A percentile compares a stretch with the other conserved stretches of the same genome.
These are phyloP conservation scores for Terrapene triunguis DNA, from an alignment of 2,113 vertebrate genomes.

Conservation along the genomic window DNA sequence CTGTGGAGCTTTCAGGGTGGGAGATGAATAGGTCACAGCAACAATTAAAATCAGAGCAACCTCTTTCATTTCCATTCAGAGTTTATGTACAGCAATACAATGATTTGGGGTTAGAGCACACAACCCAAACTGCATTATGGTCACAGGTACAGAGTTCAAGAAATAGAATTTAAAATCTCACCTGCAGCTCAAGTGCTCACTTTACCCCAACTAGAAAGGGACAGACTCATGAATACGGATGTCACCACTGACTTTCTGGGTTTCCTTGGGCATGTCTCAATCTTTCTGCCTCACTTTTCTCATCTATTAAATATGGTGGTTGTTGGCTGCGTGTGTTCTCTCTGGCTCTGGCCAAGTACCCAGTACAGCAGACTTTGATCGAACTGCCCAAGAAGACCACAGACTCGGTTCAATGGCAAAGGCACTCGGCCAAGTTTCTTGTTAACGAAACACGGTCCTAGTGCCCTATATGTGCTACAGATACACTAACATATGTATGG, in stretches of 20 bases:
- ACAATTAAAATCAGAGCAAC: conserved; percentile 62
- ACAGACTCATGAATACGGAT: background rate
- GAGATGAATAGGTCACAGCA: conserved; percentile 63
- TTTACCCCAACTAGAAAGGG: background rate
- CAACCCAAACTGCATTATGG: background rate
- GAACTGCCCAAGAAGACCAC: background rate
- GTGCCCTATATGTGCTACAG: background rate
- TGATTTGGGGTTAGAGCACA: background rate
- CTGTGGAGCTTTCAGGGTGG: conserved; percentile 37
- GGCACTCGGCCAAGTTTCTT: background rate
- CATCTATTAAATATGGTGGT: background rate
- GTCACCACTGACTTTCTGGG: background rate
- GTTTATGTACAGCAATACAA: background rate
- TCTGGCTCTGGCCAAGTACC: background rate
- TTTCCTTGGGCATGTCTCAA: background rate
- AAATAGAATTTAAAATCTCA: conserved; percentile 12
- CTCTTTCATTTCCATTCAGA: conserved; percentile 21
- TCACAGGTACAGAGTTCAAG: background rate
- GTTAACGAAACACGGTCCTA: background rate
- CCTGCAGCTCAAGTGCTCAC: background rate
- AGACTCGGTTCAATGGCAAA: background rate
- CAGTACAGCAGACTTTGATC: background rate
- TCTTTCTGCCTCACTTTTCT: background rate
- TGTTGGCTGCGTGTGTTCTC: background rate
- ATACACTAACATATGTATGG: background rate